phyloP scores from a whole-genome alignment of 2,888 invertebrate species.

The Eupithecia subumbrata region DNA sequence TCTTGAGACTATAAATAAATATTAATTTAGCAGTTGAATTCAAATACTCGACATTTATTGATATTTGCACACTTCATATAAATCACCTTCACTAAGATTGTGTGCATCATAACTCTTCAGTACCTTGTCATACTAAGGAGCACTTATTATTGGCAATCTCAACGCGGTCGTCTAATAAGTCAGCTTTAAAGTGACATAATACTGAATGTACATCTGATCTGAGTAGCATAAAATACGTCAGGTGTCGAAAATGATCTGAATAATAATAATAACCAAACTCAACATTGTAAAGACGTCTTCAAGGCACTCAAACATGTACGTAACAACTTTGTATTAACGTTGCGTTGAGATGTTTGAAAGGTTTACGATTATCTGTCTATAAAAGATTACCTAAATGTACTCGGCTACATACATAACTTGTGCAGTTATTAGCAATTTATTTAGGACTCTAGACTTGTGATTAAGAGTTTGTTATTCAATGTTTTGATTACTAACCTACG shows the following conservation, averaged over 20 bases:
- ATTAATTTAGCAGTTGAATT: background rate
- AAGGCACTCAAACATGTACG: background rate
- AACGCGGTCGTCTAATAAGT: background rate
- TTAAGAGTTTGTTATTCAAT: conserved; percentile 8
- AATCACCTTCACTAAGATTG: background rate
- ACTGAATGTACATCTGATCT: background rate
- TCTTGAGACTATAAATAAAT: background rate
- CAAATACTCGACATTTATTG: background rate
- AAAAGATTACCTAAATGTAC: background rate
- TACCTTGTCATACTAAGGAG: conserved; percentile 1
- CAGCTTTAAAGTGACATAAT: background rate
- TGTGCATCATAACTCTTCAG: background rate
- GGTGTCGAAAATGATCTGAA: background rate
- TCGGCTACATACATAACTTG: conserved; percentile 6
- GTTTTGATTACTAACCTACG: background rate
- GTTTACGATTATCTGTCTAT: conserved; percentile 11
- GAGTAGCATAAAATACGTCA: background rate
- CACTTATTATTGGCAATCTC: conserved; percentile 1
- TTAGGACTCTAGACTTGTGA: background rate
- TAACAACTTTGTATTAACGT: conserved; percentile 11
- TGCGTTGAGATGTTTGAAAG: conserved; percentile 6
- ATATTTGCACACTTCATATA: background rate
- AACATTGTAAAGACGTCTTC: conserved; percentile 17
- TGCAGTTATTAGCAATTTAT: background rate
- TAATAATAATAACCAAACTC: conserved; percentile 3